Conservation (phyloP, 2,888 invertebrate genomes). For the Biston betularia region DNA sequence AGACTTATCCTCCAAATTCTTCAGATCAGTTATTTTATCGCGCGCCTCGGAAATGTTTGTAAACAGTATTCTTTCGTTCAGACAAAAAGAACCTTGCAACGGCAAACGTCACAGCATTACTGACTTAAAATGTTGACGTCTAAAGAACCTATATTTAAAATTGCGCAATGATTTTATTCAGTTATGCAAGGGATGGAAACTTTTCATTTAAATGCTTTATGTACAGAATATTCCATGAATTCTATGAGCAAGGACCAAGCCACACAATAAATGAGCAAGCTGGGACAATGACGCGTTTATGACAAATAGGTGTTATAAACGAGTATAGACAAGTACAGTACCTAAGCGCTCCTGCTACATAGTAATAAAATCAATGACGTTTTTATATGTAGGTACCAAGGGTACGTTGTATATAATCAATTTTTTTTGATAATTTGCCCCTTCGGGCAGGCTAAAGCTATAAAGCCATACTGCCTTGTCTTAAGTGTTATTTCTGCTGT, state of each 20-base stretch:
- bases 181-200: constrained; percentile 43
- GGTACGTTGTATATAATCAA: too few relatives aligned
- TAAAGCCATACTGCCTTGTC: too few relatives aligned
- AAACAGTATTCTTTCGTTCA: constrained; percentile 14
- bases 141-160: not conserved
- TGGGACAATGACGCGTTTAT: constrained; percentile 7
- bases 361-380: constrained; percentile 18
- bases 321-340: not conserved
- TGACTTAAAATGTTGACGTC: constrained; percentile 11
- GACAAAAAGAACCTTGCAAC: constrained; percentile 16
- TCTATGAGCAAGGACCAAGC: constrained; percentile 30
- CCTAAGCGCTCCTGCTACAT: too few relatives aligned
- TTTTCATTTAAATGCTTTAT: not conserved
- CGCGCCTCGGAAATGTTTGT: constrained; percentile 2
- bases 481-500: too few relatives aligned
- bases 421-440: too few relatives aligned
- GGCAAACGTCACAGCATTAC: constrained; percentile 17
- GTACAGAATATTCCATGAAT: constrained; percentile 31
- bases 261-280: not conserved
- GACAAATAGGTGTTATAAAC: constrained; percentile 1
- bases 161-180: constrained; percentile 46
- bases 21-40: not conserved
- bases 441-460: too few relatives aligned
- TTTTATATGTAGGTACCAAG: too few relatives aligned
- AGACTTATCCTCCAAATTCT: not conserved